Evolutionary conservation across 2,113 vertebrate species (phyloP).

Genomic region (Psettodes erumei): DNA sequence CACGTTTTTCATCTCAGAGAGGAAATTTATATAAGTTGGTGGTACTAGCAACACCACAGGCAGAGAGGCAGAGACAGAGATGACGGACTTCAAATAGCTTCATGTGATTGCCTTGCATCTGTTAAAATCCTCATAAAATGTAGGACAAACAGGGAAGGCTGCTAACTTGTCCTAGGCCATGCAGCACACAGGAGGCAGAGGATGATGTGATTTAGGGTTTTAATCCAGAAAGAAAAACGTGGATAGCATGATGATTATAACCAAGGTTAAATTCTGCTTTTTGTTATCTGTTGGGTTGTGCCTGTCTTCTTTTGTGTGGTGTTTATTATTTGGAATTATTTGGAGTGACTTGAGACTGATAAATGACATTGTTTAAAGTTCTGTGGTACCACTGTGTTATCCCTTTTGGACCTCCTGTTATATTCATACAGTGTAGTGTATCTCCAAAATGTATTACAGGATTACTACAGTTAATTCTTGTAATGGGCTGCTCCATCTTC

Average conservation of each 20-base stretch:
- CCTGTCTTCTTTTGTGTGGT: background rate
- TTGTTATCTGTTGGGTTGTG: constrained; percentile 27
- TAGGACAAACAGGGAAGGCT: constrained; percentile 62
- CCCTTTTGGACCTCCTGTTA: constrained; percentile 17
- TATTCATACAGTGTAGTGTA: background rate
- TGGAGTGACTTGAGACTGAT: background rate
- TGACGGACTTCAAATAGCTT: constrained; percentile 31
- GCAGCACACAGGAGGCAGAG: constrained; percentile 27
- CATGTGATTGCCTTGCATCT: constrained; percentile 6
- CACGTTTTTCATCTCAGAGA: background rate
- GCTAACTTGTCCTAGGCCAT: constrained; percentile 31
- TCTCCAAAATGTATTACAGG: constrained; percentile 42
- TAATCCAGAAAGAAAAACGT: constrained; percentile 45
- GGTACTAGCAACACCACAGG: constrained; percentile 25
- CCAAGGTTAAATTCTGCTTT: constrained; percentile 14
- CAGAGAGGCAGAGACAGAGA: constrained; percentile 20
- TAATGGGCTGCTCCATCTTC: constrained; percentile 50
- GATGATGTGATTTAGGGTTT: constrained; percentile 62
- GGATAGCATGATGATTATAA: constrained; percentile 34
- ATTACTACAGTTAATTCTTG: constrained; percentile 35
- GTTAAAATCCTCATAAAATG: constrained; percentile 64
- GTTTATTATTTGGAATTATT: background rate
- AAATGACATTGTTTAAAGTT: constrained; percentile 10
- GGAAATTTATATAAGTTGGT: constrained; percentile 5
- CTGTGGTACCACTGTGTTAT: background rate